Conservation (phyloP, 2,113 vertebrate genomes). For the Cebus imitator region DNA sequence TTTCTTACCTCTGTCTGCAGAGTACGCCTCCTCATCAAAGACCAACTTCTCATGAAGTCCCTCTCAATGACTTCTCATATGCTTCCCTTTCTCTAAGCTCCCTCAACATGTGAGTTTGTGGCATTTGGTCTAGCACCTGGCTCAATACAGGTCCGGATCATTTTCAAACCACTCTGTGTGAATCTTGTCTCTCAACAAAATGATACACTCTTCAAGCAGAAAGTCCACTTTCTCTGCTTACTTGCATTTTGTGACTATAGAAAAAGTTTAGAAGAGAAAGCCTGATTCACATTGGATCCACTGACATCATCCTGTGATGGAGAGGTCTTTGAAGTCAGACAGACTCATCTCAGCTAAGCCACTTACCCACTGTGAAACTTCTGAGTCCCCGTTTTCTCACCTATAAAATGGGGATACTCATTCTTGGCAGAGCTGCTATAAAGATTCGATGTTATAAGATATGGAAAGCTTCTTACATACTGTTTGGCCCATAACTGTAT, state of each 20-base stretch:
- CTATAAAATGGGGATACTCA: neutral
- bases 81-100: neutral
- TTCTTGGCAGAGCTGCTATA: neutral
- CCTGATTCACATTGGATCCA: neutral
- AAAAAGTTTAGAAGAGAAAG: neutral
- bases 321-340: neutral
- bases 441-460: neutral
- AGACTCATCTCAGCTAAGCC: neutral
- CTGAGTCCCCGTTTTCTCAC: neutral
- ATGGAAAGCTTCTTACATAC: neutral
- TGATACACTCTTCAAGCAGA: neutral
- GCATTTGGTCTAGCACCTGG: neutral
- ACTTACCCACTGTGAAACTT: neutral
- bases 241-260: neutral
- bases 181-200: neutral
- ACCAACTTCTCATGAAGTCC: neutral
- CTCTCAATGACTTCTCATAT: neutral
- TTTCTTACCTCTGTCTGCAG: neutral
- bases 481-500: neutral
- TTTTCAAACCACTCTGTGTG: neutral
- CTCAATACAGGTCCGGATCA: neutral
- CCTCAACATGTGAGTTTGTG: neutral
- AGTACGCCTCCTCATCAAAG: neutral
- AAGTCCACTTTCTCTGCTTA: neutral
- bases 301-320: neutral